Conservation (phyloP, 2,888 invertebrate species). For the Allolobophora icterica region DNA sequence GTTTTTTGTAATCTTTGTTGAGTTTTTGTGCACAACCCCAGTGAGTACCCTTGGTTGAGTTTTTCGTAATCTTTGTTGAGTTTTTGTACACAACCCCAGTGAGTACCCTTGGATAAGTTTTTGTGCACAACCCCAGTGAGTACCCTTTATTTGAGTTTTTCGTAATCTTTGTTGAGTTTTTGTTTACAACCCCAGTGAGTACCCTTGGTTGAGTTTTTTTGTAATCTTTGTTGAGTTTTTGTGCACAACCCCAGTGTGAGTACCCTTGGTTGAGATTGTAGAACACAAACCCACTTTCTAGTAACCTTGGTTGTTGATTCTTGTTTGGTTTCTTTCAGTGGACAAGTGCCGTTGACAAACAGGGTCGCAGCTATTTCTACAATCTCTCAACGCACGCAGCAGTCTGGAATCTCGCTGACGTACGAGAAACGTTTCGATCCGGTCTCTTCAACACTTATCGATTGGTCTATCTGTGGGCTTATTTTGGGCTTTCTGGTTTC, state of each 20-base stretch:
- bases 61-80: too few relatives aligned
- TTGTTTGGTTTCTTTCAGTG: background rate
- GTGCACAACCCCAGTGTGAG: background rate
- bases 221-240: background rate
- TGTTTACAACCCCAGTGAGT: too few relatives aligned
- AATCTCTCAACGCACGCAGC: background rate
- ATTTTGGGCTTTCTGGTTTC: background rate
- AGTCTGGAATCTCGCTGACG: conserved; percentile 14
- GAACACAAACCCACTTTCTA: too few relatives aligned
- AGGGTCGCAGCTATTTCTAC: background rate
- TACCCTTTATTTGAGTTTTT: too few relatives aligned
- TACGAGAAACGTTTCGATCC: background rate
- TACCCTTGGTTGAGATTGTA: background rate
- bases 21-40: too few relatives aligned
- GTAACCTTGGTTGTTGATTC: background rate
- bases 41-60: too few relatives aligned
- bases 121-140: too few relatives aligned
- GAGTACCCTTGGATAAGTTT: too few relatives aligned
- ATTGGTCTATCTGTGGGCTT: background rate
- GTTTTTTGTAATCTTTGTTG: too few relatives aligned
- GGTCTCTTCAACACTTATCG: background rate
- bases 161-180: too few relatives aligned
- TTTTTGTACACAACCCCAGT: too few relatives aligned
- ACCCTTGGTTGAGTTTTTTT: too few relatives aligned
- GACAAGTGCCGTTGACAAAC: background rate